Evolutionary conservation across 2,113 vertebrate species (phyloP), one percentile per base, ranked within the genome.

Genomic region (Candoia aspera): DNA sequence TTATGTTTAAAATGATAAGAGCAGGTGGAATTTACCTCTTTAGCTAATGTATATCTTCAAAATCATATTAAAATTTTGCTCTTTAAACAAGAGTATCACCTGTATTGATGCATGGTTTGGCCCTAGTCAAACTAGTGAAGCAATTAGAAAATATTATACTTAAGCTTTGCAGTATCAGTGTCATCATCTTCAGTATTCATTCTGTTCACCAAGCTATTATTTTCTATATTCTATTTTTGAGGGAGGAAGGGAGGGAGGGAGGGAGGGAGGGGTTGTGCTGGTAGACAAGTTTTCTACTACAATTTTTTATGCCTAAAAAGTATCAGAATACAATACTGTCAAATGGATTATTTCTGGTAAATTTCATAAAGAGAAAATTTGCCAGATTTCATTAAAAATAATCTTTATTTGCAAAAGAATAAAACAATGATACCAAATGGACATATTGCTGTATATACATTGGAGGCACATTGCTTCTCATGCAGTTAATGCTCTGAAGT

Each of bases 401-500:
- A 83, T 6, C n/a, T 12, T 88, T 83, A 23, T 88, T 94, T 96
- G 94, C 94, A 84, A 91, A 93, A 86, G 58, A 90, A 92, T 49
- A 55, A 87, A 95, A 91, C 86, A 89, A 42, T 54, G 68, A 17
- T 94, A 94, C 90, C 29, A 88, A 90, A 55, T 94, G 59, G 8
- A 4, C n/a, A 92, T 42, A 90, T 95, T 90, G 23, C 79, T 46
- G 90, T 92, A 59, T 92, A 87, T 94, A 94, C 3, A 88, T 94
- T 92, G 91, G 89, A 92, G 24, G 8, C 46, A 92, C 90, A 90
- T 93, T 94, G 89, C 62, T 94, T 84, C 83, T 95, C 85, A 92
- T 93, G 91, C 84, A 95, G 87, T 79, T 88, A 93, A 29, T 87
- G 33, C 91, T 96, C 93, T 62, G 90, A 95, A 88, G 89, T 79